A percentile compares a stretch with the other conserved stretches of the same genome.
Conservation (phyloP, 2,888 invertebrate genomes). For the Beris chalybata region DNA sequence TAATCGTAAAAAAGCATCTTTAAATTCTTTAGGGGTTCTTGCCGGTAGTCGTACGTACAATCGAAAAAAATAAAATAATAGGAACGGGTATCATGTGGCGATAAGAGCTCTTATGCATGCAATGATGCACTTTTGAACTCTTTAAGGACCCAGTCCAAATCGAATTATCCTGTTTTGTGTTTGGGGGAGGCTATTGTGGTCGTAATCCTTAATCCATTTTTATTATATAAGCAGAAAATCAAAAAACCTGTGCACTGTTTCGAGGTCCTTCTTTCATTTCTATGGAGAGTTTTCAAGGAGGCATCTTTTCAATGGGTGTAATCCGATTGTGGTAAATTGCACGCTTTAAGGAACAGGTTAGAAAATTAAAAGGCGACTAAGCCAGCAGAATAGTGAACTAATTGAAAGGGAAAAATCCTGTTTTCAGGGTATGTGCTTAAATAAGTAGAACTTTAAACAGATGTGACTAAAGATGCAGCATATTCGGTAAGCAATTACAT, state of each 20-base stretch:
- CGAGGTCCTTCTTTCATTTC: neutral
- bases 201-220: too few species aligned
- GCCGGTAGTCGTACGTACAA: conserved; percentile 2
- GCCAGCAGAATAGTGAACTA: too few species aligned
- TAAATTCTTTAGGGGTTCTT: conserved; percentile 11
- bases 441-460: too few species aligned
- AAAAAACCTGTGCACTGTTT: too few species aligned
- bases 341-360: conserved; percentile 4
- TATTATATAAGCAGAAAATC: too few species aligned
- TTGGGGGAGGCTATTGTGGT: too few species aligned
- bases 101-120: conserved; percentile 27
- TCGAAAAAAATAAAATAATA: conserved; percentile 17
- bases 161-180: conserved; percentile 19
- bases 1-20: conserved; percentile 26
- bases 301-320: conserved; percentile 15
- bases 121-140: conserved; percentile 27
- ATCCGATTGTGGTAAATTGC: conserved; percentile 28
- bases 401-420: too few species aligned
- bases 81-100: conserved; percentile 27
- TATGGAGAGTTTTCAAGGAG: conserved; percentile 10
- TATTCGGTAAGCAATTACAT: too few species aligned
- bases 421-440: too few species aligned
- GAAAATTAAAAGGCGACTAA: too few species aligned
- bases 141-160: conserved; percentile 24
- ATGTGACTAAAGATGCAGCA: too few species aligned